These are phyloP conservation scores for Slavum lentiscoides DNA, from an alignment of 2,888 invertebrate species.

Conservation along the genomic window DNA sequence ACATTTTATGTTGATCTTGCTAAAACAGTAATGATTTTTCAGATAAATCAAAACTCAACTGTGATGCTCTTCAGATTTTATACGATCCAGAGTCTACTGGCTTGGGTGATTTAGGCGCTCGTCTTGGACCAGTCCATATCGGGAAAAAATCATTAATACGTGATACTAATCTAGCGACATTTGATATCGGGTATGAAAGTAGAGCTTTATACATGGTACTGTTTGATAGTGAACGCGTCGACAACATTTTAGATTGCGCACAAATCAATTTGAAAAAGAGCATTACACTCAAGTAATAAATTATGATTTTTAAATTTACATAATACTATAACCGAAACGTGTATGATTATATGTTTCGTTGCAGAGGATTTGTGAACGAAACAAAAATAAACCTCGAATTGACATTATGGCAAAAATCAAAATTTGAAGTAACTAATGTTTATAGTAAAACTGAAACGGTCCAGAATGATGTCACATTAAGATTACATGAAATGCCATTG, in stretches of 20 bases:
- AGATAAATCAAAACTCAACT: conserved; percentile 74
- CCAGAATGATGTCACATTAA: conserved; percentile 31
- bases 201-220: conserved; percentile 80
- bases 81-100: conserved; percentile 77
- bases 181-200: conserved; percentile 76
- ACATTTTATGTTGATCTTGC: not conserved
- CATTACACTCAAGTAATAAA: conserved; percentile 70
- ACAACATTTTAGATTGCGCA: conserved; percentile 80
- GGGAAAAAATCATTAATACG: conserved; percentile 68
- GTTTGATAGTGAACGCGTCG: conserved; percentile 75
- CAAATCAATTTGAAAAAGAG: conserved; percentile 73
- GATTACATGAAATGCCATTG: conserved; percentile 32
- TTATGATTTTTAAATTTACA: conserved; percentile 57
- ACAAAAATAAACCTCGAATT: conserved; percentile 81
- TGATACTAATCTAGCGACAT: conserved; percentile 71
- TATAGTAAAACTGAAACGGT: conserved; percentile 28
- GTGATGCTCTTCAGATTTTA: conserved; percentile 80
- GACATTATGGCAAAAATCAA: conserved; percentile 76
- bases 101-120: conserved; percentile 75
- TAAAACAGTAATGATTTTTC: conserved; percentile 54
- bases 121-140: conserved; percentile 74
- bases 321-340: conserved; percentile 18
- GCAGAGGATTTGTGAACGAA: conserved; percentile 71
- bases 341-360: conserved; percentile 33
- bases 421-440: conserved; percentile 71